Conservation (phyloP, 2,888 invertebrate genomes). For the Platycheirus albimanus region DNA sequence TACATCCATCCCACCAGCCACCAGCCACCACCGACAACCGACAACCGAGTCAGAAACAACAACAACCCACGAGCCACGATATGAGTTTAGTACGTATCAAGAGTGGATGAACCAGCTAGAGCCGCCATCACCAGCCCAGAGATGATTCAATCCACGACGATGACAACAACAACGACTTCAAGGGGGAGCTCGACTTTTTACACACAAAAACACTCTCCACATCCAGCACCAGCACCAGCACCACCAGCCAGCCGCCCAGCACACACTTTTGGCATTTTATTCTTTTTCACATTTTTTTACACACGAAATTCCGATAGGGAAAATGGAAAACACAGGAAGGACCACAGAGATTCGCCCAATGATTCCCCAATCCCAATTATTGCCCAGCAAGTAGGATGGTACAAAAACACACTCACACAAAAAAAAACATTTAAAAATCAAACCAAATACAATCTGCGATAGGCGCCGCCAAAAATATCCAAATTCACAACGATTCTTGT, state of each 20-base stretch:
- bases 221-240: too few relatives aligned
- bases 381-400: slow-evolving; percentile 1
- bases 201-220: slow-evolving; percentile 16
- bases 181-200: slow-evolving; percentile 14
- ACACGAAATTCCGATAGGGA: slow-evolving; percentile 59
- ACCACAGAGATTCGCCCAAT: slow-evolving; percentile 42
- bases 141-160: slow-evolving; percentile 48
- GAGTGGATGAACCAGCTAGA: slow-evolving; percentile 25
- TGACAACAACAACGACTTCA: slow-evolving; percentile 7
- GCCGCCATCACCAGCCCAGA: neutral
- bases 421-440: slow-evolving; percentile 10
- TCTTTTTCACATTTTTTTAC: slow-evolving; percentile 13
- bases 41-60: slow-evolving; percentile 2
- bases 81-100: slow-evolving; percentile 39
- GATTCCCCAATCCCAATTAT: slow-evolving; percentile 30
- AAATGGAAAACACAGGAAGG: slow-evolving; percentile 33
- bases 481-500: slow-evolving; percentile 2
- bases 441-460: slow-evolving; percentile 2
- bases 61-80: slow-evolving; percentile 39
- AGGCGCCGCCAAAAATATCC: slow-evolving; percentile 37
- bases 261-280: slow-evolving; percentile 50
- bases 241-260: too few relatives aligned
- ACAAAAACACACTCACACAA: slow-evolving; percentile 25
- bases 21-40: too few relatives aligned
- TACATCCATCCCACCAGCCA: slow-evolving; percentile 30